A percentile compares a stretch with the other conserved stretches of the same genome.
Conservation (phyloP, 1,140 invertebrate genomes). For the Drosophila jambulina region DNA sequence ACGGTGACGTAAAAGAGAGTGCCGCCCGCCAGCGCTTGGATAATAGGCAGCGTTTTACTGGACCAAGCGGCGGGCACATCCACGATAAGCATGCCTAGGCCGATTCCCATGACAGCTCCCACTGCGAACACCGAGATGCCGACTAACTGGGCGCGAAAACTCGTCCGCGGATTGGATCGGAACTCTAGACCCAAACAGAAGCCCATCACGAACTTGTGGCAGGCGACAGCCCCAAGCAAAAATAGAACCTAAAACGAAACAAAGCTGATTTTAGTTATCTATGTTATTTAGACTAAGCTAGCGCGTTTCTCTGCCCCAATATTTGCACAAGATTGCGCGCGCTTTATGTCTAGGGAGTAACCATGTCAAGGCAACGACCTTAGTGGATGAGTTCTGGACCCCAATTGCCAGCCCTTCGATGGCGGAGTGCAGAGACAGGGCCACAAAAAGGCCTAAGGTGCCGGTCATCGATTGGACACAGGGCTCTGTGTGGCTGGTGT, state of each 20-base stretch:
- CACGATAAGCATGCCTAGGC: slow-evolving; percentile 87
- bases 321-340: slow-evolving; percentile 63
- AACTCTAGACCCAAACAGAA: slow-evolving; percentile 92
- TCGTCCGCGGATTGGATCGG: slow-evolving; percentile 85
- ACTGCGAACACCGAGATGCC: slow-evolving; percentile 88
- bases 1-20: slow-evolving; percentile 97
- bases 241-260: slow-evolving; percentile 87
- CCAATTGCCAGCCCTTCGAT: slow-evolving; percentile 94
- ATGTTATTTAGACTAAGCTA: slow-evolving; percentile 50
- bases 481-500: slow-evolving; percentile 88
- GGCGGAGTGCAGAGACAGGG: slow-evolving; percentile 91
- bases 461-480: slow-evolving; percentile 87
- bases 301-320: slow-evolving; percentile 41
- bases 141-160: slow-evolving; percentile 86
- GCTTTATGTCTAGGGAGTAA: slow-evolving; percentile 22
- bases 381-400: slow-evolving; percentile 88
- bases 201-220: slow-evolving; percentile 92
- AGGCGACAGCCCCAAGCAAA: slow-evolving; percentile 89
- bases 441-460: slow-evolving; percentile 88
- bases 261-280: slow-evolving; percentile 39
- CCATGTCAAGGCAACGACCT: slow-evolving; percentile 85
- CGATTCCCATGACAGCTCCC: slow-evolving; percentile 89
- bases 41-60: slow-evolving; percentile 86
- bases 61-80: slow-evolving; percentile 85
- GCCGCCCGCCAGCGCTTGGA: slow-evolving; percentile 93